Evolutionary conservation across 1,140 invertebrate genomes (phyloP), one percentile per base, ranked within the genome.

Genomic region (Steinernema feltiae): DNA sequence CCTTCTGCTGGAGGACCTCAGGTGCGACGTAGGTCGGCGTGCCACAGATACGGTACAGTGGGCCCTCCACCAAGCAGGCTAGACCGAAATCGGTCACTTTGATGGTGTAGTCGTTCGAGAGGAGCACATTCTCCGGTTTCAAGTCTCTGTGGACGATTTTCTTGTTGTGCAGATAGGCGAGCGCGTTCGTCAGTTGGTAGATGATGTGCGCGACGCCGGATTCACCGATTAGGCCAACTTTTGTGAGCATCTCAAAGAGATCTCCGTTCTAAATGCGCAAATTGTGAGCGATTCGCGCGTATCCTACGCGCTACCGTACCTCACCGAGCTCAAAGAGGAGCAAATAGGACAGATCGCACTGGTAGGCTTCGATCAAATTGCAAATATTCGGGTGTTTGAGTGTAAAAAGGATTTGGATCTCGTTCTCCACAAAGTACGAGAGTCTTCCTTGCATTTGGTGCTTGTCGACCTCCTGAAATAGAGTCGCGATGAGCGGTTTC

Each of bases 21-120:
- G 97, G 96, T 32, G 96, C 94, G 17, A 99, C 96, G 87, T 99
- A 99, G 0, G 95, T 98, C 17, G 96, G 96, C 12, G 96, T 98
- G 27, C 96, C 96, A 87, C 96, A 99, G 48, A 99, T 94, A 12
- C 94, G 95, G 84, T 91, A 94, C n/a, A 89, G 87, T 1, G 80
- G 75, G 21, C 32, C 63, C 70, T 90, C 91, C 7, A 97, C 93
- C 87, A 95, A 91, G 87, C 95, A 93, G 0, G 97, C 96, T 41
- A 99, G 88, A 30, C 97, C 97, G 90, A 99, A 99, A 88, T 99
- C 97, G 27, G 92, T 95, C 69, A 99, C 88, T 89, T 99, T 99
- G 48, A 98, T 88, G 73, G 91, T 91, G 75, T 91, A 91, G 1
- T 75, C 79, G n/a, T 24, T 73, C 17, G 79, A 79, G 7, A 86